Evolutionary conservation across 2,888 invertebrate species (phyloP).

Genomic region (Orthosia incerta): DNA sequence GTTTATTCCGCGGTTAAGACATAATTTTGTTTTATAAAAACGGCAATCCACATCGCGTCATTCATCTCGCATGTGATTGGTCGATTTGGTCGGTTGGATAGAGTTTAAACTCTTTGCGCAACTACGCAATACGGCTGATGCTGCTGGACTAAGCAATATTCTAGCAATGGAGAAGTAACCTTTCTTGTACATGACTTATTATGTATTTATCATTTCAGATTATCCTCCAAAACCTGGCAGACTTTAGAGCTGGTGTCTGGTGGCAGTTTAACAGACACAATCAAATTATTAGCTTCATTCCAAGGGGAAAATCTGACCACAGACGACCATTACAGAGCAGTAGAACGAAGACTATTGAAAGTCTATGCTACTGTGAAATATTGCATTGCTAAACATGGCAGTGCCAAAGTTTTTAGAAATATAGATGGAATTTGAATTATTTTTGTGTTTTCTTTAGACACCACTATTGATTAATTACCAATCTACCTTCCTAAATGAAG

Average conservation of each 20-base stretch:
- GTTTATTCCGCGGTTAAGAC: too few species aligned
- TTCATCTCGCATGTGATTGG: too few species aligned
- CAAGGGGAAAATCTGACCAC: conserved; percentile 92
- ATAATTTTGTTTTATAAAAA: background rate
- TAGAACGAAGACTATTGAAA: conserved; percentile 94
- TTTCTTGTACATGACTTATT: background rate
- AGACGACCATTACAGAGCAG: conserved; percentile 93
- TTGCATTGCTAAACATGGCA: conserved; percentile 92
- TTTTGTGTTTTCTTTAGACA: conserved; percentile 10
- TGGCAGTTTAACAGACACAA: conserved; percentile 92
- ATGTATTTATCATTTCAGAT: conserved; percentile 84
- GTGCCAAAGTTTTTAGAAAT: conserved; percentile 84
- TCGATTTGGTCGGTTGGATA: too few species aligned
- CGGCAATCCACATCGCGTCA: too few species aligned
- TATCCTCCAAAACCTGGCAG: conserved; percentile 94
- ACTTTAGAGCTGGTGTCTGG: conserved; percentile 93
- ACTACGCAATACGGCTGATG: too few species aligned
- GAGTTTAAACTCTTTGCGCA: too few species aligned
- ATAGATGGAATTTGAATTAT: conserved; percentile 47
- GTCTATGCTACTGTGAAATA: conserved; percentile 95
- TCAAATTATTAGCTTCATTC: conserved; percentile 90
- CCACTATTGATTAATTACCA: background rate
- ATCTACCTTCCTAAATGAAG: background rate
- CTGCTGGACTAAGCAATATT: background rate
- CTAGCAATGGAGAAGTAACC: background rate